phyloP scores from a whole-genome alignment of 1,140 invertebrate genomes.

The Rhyacophila brunnea region DNA sequence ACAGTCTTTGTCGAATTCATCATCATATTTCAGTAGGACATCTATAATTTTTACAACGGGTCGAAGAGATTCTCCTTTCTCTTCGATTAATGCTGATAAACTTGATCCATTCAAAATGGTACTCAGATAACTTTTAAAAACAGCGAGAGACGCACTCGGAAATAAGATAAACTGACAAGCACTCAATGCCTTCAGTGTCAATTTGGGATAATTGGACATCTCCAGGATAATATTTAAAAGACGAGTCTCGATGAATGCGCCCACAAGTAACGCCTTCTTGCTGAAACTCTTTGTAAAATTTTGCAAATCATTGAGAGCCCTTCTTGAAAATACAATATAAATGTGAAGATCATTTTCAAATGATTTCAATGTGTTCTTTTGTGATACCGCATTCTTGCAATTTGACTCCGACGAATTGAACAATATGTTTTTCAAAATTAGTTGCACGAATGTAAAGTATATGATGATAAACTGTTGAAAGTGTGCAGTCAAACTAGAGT shows the following conservation, averaged over 20 bases:
- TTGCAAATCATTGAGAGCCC: conserved; percentile 8
- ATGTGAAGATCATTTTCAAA: neutral
- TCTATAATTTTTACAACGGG: conserved; percentile 26
- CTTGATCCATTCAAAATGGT: conserved; percentile 11
- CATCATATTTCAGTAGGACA: conserved; percentile 19
- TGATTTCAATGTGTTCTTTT: neutral
- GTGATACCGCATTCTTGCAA: neutral
- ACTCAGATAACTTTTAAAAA: conserved; percentile 17
- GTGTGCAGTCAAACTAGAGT: conserved; percentile 9
- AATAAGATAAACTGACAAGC: conserved; percentile 25
- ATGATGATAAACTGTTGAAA: conserved; percentile 18
- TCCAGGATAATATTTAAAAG: conserved; percentile 21
- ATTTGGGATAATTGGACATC: conserved; percentile 6
- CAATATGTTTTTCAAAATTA: conserved; percentile 12
- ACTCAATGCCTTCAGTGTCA: conserved; percentile 16
- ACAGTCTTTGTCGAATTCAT: neutral
- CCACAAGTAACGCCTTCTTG: conserved; percentile 17
- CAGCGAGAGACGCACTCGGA: neutral
- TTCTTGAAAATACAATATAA: conserved; percentile 12
- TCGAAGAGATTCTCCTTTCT: conserved; percentile 22
- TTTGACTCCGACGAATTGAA: neutral
- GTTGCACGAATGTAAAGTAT: conserved; percentile 17
- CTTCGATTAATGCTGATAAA: conserved; percentile 19
- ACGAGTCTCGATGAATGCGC: conserved; percentile 17
- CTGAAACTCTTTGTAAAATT: conserved; percentile 21